Base-by-base conservation (phyloP, 2,888 invertebrate genomes). In the Phengaris alcon region DNA sequence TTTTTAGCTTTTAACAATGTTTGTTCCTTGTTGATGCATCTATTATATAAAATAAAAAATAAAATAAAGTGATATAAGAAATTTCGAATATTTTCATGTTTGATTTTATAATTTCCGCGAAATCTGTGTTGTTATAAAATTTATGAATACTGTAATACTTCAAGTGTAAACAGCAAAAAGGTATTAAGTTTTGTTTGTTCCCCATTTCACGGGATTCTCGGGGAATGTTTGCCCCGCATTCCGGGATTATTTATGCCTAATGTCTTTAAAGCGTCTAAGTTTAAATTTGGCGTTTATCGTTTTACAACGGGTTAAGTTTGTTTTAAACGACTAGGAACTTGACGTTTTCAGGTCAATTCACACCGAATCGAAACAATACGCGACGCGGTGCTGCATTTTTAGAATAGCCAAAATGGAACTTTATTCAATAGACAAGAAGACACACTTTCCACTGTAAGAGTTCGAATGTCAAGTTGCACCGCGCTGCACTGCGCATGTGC, bases 171-270 rank as follows among this genome's bases (percentile, higher is more conserved):
- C 64, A 64, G 64, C 64, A 12, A 44, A 35, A 64, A 35, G 64
- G 35, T 44, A 44, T 44, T 44, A 7, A 64, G 64, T 64, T 64
- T 64, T 64, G 64, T 64, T 64, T 64, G 64, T 64, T 64, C 7
- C 64, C 64, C 35, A 12, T 64, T 64, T 44, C 35, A 12, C 35
- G 64, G 64, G 13, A 35, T 44, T 9, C 6, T 7, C 9, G 13
- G 64, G 35, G 64, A 64, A 64, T 64, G 64, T 64, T 55, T 55
- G 55, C 6, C 59, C 64, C 64, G 64, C 64, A 64, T 64, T 64
- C 35, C 64, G 64, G 64, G 64, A 6, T 64, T 64, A 35, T 64
- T 35, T 64, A 64, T 35, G 64, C 64, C 35, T 35, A 64, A 64
- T 35, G 64, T 59, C 9, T 15, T 64, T 64, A 64, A 13, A 64